These are phyloP conservation scores for Hippoglossus stenolepis DNA, from an alignment of 2,113 vertebrate species.

Conservation along the genomic window DNA sequence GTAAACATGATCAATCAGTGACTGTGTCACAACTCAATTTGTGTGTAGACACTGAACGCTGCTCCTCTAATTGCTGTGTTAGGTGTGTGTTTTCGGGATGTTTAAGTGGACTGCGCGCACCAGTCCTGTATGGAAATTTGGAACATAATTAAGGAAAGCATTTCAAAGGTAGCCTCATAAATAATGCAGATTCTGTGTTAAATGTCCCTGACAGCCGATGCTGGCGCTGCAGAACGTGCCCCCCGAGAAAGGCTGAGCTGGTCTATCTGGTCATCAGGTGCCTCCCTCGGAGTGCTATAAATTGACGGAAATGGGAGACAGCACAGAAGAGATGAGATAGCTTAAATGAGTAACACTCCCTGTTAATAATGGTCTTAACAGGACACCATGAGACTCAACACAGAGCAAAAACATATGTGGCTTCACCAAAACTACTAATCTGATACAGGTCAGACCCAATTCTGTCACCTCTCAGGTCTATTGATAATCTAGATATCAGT, in stretches of 20 bases:
- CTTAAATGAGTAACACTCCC: constrained; percentile 54
- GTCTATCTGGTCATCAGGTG: constrained; percentile 79
- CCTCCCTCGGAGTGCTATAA: constrained; percentile 77
- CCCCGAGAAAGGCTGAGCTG: constrained; percentile 76
- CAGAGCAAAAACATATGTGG: constrained; percentile 28
- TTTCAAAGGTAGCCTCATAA: constrained; percentile 83
- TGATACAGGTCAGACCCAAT: not conserved
- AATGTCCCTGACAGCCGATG: constrained; percentile 80
- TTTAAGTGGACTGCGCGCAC: constrained; percentile 16
- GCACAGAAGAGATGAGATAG: constrained; percentile 69
- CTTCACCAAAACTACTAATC: not conserved
- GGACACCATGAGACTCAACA: constrained; percentile 38
- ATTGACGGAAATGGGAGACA: constrained; percentile 76
- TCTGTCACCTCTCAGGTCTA: too few relatives aligned
- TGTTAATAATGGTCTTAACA: not conserved
- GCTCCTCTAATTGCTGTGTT: constrained; percentile 30
- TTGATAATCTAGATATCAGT: constrained; percentile 1
- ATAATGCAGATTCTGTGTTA: constrained; percentile 82
- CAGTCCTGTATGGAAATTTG: constrained; percentile 72
- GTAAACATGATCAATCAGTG: constrained; percentile 79
- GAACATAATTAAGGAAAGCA: constrained; percentile 79
- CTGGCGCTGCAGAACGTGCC: constrained; percentile 78
- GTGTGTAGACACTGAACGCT: constrained; percentile 39
- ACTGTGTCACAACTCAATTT: constrained; percentile 64
- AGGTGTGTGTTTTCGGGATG: constrained; percentile 36